Evolutionary conservation across 2,113 vertebrate species (phyloP).

Genomic region (Okapia johnstoni): DNA sequence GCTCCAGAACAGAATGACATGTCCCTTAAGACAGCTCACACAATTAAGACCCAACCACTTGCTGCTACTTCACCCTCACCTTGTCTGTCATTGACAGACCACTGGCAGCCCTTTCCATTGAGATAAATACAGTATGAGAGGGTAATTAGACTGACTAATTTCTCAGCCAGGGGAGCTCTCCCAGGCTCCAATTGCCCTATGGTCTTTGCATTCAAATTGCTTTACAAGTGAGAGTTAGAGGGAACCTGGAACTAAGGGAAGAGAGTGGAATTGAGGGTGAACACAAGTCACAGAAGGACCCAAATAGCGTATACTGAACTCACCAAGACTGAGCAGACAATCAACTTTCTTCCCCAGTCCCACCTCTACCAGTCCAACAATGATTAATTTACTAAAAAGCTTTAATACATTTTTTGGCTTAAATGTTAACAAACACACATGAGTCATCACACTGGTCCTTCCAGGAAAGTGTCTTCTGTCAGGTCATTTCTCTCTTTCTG

Average conservation of each 20-base stretch:
- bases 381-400: background rate
- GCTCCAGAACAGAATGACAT: background rate
- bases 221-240: background rate
- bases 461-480: background rate
- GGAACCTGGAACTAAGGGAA: background rate
- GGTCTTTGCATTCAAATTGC: background rate
- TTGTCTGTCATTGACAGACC: constrained; percentile 62
- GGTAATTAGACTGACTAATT: constrained; percentile 76
- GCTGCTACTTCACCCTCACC: constrained; percentile 17
- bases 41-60: background rate
- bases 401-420: background rate
- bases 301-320: background rate
- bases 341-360: background rate
- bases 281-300: background rate
- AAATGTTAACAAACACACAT: background rate
- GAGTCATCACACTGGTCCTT: background rate
- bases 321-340: background rate
- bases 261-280: background rate
- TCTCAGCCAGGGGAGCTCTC: constrained; percentile 43
- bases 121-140: constrained; percentile 69
- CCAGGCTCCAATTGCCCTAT: constrained; percentile 11
- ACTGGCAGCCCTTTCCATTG: constrained; percentile 63
- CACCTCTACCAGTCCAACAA: background rate
- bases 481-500: background rate
- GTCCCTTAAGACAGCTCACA: background rate